Evolutionary conservation across 2,113 vertebrate genomes (phyloP), one percentile per base, ranked within the genome.

Genomic region (Cyprinus carpio): DNA sequence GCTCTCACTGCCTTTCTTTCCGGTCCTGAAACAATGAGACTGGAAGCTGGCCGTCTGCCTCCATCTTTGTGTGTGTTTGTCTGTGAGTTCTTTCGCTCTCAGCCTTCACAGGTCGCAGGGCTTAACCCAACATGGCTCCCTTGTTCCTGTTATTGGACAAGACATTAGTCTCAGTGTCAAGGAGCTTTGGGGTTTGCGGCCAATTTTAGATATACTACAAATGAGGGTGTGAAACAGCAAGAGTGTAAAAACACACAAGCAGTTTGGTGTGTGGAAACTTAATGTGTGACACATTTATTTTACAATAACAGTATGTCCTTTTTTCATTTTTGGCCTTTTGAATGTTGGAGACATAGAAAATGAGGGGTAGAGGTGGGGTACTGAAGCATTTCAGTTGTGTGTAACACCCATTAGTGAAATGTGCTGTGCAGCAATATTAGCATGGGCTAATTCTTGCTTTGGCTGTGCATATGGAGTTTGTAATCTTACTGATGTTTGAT

Each of bases 21-120:
- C 79, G 51, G 82, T 84, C 43, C 72, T 85, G 29, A 86, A 86
- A 89, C 87, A 87, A 87, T 87, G 82, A 64, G 86, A 69, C 27
- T 86, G 64, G 79, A 79, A 60, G 43, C 75, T 27, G 72, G 67
- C 65, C 31, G 37, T 72, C 25, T 69, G 82, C 76, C 81, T 43
- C 29, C 37, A 7, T 67, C 29, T 67, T 3, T 67, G 58, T 82
- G 37, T 79, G 51, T 83, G 74, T 58, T 29, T 81, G 40, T 51
- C 79, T 81, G 84, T 56, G 69, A 27, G 78, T 81, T 72, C 11
- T 82, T 46, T 82, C 8, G 10, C 65, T 34, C 65, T 82, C 81
- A 54, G 81, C 67, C 46, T 72, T 71, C 67, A 72, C 46, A 37
- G 81, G 81, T 74, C 81, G 7, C 27, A 56, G 65, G 80, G 43